Evolutionary conservation across 2,888 invertebrate species (phyloP).

Genomic region (Piscicola geometra): DNA sequence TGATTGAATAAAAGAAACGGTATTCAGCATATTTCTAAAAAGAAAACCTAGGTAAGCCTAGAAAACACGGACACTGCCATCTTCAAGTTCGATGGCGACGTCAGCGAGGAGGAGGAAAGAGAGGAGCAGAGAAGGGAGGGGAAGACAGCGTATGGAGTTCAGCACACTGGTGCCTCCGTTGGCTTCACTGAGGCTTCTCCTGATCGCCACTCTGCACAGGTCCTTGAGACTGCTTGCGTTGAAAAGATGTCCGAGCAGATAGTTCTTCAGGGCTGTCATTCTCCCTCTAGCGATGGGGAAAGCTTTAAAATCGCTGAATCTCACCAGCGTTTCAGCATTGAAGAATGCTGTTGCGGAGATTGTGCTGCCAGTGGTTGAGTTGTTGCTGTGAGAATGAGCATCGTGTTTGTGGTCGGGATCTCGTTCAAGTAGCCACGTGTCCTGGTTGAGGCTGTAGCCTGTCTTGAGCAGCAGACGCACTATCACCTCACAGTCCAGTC

Average conservation of each 20-base stretch:
- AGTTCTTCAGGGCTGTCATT: background rate
- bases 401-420: too few species aligned
- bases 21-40: too few species aligned
- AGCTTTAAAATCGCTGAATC: background rate
- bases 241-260: background rate
- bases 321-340: background rate
- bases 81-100: background rate
- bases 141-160: background rate
- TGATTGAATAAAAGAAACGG: too few species aligned
- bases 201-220: background rate
- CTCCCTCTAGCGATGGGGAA: background rate
- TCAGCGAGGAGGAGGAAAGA: conserved; percentile 2
- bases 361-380: background rate
- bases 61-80: too few species aligned
- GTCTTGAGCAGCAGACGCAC: background rate
- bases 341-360: background rate
- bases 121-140: background rate
- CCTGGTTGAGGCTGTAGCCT: conserved; percentile 8
- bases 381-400: background rate
- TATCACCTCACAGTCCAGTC: background rate
- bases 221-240: background rate
- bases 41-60: too few species aligned
- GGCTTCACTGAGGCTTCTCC: background rate
- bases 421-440: background rate
- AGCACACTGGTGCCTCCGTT: background rate